These are phyloP conservation scores for Euura lappo DNA, from an alignment of 1,140 invertebrate genomes.

Conservation along the genomic window DNA sequence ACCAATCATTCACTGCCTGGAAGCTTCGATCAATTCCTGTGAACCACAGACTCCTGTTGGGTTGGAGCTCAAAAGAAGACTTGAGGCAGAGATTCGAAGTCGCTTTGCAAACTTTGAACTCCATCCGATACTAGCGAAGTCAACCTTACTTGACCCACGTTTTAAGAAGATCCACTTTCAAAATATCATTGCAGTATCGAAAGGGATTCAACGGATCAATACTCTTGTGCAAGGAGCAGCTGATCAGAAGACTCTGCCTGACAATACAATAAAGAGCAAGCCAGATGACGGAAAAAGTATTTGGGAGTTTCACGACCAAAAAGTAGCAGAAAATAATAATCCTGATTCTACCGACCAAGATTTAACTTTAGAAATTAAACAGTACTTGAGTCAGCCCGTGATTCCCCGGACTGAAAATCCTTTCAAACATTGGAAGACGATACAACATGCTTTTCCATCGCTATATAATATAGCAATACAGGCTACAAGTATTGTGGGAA, in stretches of 20 bases:
- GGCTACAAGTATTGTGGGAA: slow-evolving; percentile 44
- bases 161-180: slow-evolving; percentile 38
- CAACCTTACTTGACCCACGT: slow-evolving; percentile 34
- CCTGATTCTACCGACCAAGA: not conserved
- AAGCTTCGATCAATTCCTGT: slow-evolving; percentile 37
- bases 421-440: slow-evolving; percentile 46
- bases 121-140: slow-evolving; percentile 18
- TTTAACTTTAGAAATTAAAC: slow-evolving; percentile 15
- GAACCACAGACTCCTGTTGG: slow-evolving; percentile 31
- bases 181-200: not conserved
- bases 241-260: not conserved
- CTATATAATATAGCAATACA: slow-evolving; percentile 42
- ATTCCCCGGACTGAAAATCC: slow-evolving; percentile 43
- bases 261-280: not conserved
- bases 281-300: slow-evolving; percentile 6
- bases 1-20: slow-evolving; percentile 47
- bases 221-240: not conserved
- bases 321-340: not conserved
- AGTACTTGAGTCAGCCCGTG: slow-evolving; percentile 28
- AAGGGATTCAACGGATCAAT: too few species aligned
- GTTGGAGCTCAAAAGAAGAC: slow-evolving; percentile 16
- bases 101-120: slow-evolving; percentile 38
- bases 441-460: slow-evolving; percentile 44
- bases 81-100: slow-evolving; percentile 32
- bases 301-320: slow-evolving; percentile 15